Percentiles rank a stretch among this genome's conserved stretches.
Evolutionary conservation across 2,797 vertebrate species (phyloP).

Genomic region (Cynodonichthys magdalenae): DNA sequence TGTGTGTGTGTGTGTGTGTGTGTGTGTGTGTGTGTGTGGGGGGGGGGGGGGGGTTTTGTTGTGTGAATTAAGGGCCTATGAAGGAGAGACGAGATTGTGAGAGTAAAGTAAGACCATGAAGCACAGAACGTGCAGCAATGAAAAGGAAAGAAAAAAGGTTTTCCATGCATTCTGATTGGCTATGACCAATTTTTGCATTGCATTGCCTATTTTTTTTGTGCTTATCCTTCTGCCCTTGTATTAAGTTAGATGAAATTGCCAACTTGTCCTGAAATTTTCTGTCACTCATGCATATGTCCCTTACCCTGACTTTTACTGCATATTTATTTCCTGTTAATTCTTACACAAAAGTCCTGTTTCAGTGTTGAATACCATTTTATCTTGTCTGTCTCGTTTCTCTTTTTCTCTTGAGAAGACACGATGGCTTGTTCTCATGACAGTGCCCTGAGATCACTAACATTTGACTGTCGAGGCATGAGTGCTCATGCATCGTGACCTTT

Average conservation of each 20-base stretch:
- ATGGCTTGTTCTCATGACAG: background rate
- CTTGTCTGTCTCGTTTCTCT: background rate
- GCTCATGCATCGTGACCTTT: background rate
- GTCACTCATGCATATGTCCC: background rate
- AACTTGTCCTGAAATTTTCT: background rate
- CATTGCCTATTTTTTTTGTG: background rate
- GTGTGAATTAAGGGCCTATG: slow-evolving; percentile 13
- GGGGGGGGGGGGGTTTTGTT: slow-evolving; percentile 32
- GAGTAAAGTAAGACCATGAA: slow-evolving; percentile 24
- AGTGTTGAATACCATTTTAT: background rate
- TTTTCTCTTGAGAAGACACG: background rate
- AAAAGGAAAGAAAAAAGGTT: slow-evolving; percentile 3
- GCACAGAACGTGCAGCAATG: slow-evolving; percentile 31
- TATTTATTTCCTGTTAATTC: background rate
- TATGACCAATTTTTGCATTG: background rate
- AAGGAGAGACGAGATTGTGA: background rate
- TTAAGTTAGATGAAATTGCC: background rate
- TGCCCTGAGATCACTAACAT: background rate
- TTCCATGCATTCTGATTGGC: background rate
- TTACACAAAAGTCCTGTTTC: background rate
- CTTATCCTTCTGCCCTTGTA: background rate
- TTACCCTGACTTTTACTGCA: no score
- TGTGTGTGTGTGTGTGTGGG: slow-evolving; percentile 28
- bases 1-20: slow-evolving; percentile 16
- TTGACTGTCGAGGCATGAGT: background rate